Base-by-base conservation (phyloP, 2,888 invertebrate species). In the Chromoteleia sp. region DNA sequence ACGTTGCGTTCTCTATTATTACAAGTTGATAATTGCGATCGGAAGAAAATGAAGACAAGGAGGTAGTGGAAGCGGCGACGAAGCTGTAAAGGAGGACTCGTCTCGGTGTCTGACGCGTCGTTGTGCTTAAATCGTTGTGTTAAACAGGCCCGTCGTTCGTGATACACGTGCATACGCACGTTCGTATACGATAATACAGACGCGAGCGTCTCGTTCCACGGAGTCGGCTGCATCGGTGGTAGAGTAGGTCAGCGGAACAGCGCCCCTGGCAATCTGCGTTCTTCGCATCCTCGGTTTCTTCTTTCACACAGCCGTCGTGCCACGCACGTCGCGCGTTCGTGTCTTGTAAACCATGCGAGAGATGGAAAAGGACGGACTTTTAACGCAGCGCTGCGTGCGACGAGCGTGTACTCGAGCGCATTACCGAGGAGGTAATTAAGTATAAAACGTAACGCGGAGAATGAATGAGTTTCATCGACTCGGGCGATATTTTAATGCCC, bases 231-330 rank as follows among this genome's bases (percentile, higher is more conserved):
- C 87, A 88, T 84, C 83, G 77, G 83, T 87, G 87, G 88, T 88
- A 88, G 89, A 90, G 91, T 91, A 89, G 91, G 91, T 91, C 91
- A 91, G 85, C 90, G 89, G 91, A 90, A 91, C 91, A 91, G 86
- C 84, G 91, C 91, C 91, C 88, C 86, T 86, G 90, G 91, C 91
- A 76, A 90, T 90, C 89, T 88, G 87, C 90, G 90, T 90, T 90
- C 91, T 84, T 89, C 83, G 82, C 76, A 82, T 85, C 85, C 81
- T 84, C 84, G 83, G 81, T 83, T 84, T 79, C 83, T 81, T 83
- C 83, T 71, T 76, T 80, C 84, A 81, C 81, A 77, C 70, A 74
- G 67, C 71, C 71, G 71, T 63, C 36, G 48, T 67, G 68, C 75
- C 83, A 81, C 78, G 78, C 71, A 75, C 81, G 58, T 81, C 82